Conservation (phyloP, 1,140 invertebrate species). For the Nomia melanderi region DNA sequence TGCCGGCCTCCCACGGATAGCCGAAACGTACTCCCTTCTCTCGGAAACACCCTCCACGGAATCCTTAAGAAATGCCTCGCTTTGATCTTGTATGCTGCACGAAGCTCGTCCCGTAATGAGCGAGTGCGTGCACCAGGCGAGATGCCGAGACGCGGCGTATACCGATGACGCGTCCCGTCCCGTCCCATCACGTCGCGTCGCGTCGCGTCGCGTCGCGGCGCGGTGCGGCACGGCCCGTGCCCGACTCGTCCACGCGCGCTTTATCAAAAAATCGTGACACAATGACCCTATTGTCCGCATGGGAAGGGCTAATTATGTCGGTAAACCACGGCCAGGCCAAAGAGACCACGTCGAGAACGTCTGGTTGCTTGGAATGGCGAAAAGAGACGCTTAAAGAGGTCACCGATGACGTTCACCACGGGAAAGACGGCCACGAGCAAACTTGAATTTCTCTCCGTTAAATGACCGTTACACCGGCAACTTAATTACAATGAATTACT, state of each 20-base stretch:
- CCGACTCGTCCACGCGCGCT: neutral
- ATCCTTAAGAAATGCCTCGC: conserved; percentile 21
- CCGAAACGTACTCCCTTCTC: neutral
- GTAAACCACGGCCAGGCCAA: conserved; percentile 26
- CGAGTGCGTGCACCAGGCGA: conserved; percentile 17
- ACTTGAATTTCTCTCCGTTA: conserved; percentile 71
- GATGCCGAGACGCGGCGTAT: neutral
- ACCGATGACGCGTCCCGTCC: neutral
- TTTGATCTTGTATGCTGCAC: conserved; percentile 31
- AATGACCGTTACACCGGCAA: conserved; percentile 65
- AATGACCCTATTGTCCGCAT: conserved; percentile 38
- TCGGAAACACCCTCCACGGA: neutral
- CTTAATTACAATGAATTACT: conserved; percentile 77
- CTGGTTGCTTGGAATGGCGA: conserved; percentile 12
- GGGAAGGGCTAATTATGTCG: conserved; percentile 53
- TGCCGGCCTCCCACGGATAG: neutral
- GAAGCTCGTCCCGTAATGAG: conserved; percentile 28
- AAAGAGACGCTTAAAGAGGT: conserved; percentile 27
- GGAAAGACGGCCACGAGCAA: conserved; percentile 55
- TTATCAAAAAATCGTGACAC: conserved; percentile 42
- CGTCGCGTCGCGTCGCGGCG: neutral
- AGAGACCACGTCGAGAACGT: conserved; percentile 22
- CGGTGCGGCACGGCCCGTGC: neutral
- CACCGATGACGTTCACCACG: conserved; percentile 28
- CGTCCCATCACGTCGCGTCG: no score